Percentiles rank a stretch among this genome's conserved stretches.
These are phyloP conservation scores for Sinodicranocentrus sp. DNA, from an alignment of 2,888 invertebrate species.

Conservation along the genomic window DNA sequence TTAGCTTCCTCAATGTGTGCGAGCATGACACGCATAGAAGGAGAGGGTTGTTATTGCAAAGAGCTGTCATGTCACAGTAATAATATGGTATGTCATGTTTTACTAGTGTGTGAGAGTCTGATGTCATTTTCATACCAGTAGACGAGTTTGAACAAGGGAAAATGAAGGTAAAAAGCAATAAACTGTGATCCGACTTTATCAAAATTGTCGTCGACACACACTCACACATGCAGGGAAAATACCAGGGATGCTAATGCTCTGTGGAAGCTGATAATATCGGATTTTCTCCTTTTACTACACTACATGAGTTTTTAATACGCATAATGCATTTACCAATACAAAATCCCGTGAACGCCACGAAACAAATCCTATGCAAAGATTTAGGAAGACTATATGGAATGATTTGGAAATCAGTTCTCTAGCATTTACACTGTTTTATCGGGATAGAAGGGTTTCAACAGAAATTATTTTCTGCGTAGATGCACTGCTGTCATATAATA, in stretches of 20 bases:
- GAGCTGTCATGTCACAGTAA: slow-evolving; percentile 40
- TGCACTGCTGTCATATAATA: not conserved
- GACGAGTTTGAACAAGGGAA: not conserved
- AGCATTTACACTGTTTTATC: not conserved
- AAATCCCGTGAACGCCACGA: not conserved
- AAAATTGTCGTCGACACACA: slow-evolving; percentile 34
- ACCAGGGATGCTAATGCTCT: not conserved
- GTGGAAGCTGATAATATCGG: not conserved
- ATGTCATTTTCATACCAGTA: not conserved
- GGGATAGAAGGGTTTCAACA: not conserved
- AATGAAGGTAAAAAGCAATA: slow-evolving; percentile 26
- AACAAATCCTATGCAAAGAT: not conserved
- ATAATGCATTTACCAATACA: slow-evolving; percentile 1
- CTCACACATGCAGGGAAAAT: not conserved
- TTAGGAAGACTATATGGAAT: not conserved
- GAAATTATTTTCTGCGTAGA: not conserved
- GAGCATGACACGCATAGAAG: no score
- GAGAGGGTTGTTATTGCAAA: slow-evolving; percentile 46
- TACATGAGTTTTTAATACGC: not conserved
- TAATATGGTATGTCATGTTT: slow-evolving; percentile 40
- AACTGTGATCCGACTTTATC: slow-evolving; percentile 43
- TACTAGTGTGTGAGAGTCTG: not conserved
- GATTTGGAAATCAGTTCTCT: not conserved
- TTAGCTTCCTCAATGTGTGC: not conserved
- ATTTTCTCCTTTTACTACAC: not conserved